Base-by-base conservation (phyloP, 2,888 invertebrate species). In the Drosophila kanekoi region DNA sequence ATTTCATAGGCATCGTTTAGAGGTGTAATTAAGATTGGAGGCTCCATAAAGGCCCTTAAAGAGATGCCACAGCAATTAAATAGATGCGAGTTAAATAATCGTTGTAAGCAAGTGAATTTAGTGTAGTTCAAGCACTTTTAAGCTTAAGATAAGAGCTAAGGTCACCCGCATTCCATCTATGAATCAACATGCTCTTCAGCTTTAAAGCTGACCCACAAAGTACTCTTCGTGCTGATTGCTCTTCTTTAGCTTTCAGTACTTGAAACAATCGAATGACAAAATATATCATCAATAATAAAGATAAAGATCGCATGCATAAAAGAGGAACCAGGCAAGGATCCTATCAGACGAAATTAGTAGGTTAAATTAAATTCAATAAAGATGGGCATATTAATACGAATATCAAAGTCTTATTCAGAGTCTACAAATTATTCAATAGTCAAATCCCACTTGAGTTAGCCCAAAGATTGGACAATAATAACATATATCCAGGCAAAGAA, bases 21-120 rank as follows among this genome's bases (percentile, higher is more conserved):
- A 38, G 53, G 20, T 41, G 59, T 67, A 63, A 79, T 83, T 85
- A 85, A 85, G 69, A 63, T 62, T 4, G 35, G 44, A 14, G 23
- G n/a, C 10, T 20, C n/a, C 10, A 9, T 33, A 18, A 28, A n/a
- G n/a, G 13, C n/a, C n/a, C 3, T 20, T 20, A 6, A 37, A 35
- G 14, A 16, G 32, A 23, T 23, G 38, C 14, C 11, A 49, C 9
- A n/a, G 37, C 20, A 37, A 16, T 33, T 18, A 41, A n/a, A 16
- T 35, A 1, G 23, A 13, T 43, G 45, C 33, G 14, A 33, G 32
- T 20, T 6, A 14, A n/a, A 32, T 18, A 20, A 52, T 35, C 20
- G 2, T 4, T 43, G 18, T 43, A 13, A 43, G 33, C 40, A 53
- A 48, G 37, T 53, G 58, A 9, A 38, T n/a, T 18, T 13, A 13